Conservation (phyloP, 2,113 vertebrate species). For the Scomber japonicus region DNA sequence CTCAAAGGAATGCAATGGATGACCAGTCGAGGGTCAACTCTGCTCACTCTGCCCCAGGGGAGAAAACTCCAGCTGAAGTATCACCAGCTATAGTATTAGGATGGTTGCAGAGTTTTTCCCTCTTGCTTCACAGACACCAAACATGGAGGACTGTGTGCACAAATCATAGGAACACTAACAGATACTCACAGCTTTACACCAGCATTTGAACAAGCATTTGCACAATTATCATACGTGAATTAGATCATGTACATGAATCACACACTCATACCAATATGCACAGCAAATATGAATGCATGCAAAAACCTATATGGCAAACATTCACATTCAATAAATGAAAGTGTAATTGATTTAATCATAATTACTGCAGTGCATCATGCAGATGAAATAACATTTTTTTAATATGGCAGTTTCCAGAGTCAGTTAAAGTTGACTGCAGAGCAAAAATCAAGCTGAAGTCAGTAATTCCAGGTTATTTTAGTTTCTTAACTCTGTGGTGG, state of each 20-base stretch:
- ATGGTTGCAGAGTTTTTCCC: conserved; percentile 50
- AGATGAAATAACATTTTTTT: conserved; percentile 35
- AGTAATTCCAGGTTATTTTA: conserved; percentile 55
- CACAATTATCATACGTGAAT: neutral
- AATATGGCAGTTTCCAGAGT: conserved; percentile 45
- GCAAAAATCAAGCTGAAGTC: conserved; percentile 43
- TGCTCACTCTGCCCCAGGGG: conserved; percentile 56
- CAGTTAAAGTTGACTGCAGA: conserved; percentile 55
- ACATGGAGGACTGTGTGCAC: conserved; percentile 16
- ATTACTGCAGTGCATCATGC: conserved; percentile 52
- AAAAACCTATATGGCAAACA: conserved; percentile 20
- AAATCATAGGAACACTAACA: neutral
- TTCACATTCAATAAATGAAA: conserved; percentile 61
- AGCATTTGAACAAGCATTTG: neutral
- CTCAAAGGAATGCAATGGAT: conserved; percentile 77
- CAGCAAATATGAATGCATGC: neutral
- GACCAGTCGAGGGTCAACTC: conserved; percentile 76
- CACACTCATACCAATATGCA: neutral
- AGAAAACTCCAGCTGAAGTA: conserved; percentile 71
- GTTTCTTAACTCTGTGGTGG: conserved; percentile 40
- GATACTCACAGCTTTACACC: neutral
- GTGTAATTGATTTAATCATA: conserved; percentile 56
- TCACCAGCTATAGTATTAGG: conserved; percentile 76
- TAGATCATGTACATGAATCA: neutral
- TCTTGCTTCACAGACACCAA: conserved; percentile 22